These are phyloP conservation scores for Erythrocebus patas DNA, from an alignment of 2,113 vertebrate species.

Conservation along the genomic window DNA sequence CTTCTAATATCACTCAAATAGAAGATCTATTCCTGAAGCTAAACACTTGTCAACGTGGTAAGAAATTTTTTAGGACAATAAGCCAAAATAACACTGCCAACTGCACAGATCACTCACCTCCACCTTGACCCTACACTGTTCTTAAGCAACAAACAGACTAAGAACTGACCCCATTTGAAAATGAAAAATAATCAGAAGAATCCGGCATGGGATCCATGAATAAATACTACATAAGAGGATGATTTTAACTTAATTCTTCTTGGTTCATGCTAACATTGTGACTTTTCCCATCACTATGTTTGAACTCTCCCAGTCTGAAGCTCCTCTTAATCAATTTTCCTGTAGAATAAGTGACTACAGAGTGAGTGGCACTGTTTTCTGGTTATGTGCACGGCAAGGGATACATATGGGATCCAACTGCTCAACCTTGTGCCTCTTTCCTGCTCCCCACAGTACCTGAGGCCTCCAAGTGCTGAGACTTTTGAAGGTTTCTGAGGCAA, in stretches of 20 bases:
- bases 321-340: neutral
- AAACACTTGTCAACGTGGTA: neutral
- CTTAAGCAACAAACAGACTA: neutral
- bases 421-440: neutral
- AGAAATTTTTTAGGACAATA: neutral
- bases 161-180: neutral
- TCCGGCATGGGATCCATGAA: neutral
- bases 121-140: neutral
- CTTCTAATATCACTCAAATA: neutral
- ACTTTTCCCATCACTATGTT: neutral
- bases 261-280: neutral
- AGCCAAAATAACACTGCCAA: neutral
- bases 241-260: neutral
- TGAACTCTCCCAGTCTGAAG: neutral
- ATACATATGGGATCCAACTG: accelerated
- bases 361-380: neutral
- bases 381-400: too few species aligned
- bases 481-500: neutral
- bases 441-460: accelerated
- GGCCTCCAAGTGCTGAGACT: neutral
- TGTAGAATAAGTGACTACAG: neutral
- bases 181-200: neutral
- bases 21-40: neutral
- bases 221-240: neutral
- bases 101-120: neutral